phyloP scores from a whole-genome alignment of 2,113 vertebrate genomes.

The Centropus bengalensis region DNA sequence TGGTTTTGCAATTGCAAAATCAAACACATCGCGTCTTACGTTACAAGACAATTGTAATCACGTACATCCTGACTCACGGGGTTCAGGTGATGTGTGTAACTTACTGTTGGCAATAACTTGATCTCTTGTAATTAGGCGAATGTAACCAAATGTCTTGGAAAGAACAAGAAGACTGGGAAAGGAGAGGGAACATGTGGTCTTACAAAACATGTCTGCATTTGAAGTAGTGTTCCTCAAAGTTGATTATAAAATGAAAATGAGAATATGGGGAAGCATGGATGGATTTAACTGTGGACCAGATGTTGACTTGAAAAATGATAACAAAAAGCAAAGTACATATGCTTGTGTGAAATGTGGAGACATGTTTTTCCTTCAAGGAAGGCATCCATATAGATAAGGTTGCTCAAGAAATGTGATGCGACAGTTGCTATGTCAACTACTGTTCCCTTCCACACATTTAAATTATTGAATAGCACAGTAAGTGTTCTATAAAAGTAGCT shows the following conservation, averaged over 20 bases:
- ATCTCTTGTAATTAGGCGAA: background rate
- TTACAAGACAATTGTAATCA: background rate
- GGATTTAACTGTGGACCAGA: constrained; percentile 42
- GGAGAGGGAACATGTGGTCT: background rate
- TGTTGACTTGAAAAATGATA: constrained; percentile 59
- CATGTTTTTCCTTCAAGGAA: constrained; percentile 66
- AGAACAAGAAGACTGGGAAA: background rate
- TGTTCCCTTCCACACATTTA: constrained; percentile 59
- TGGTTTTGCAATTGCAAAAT: background rate
- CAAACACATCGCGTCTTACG: background rate
- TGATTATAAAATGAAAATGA: constrained; percentile 42
- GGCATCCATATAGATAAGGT: constrained; percentile 67
- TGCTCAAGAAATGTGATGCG: constrained; percentile 68
- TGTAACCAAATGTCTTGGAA: background rate
- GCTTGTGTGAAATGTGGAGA: constrained; percentile 54
- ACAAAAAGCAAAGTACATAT: constrained; percentile 49
- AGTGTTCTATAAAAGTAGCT: constrained; percentile 59
- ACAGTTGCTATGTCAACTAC: constrained; percentile 75
- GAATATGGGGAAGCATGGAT: background rate
- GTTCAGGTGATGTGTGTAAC: background rate
- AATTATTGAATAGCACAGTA: constrained; percentile 67
- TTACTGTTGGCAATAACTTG: background rate
- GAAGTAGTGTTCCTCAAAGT: constrained; percentile 24
- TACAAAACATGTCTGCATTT: constrained; percentile 18
- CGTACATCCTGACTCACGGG: background rate